phyloP scores from a whole-genome alignment of 2,797 vertebrate genomes.

The Martes flavigula region DNA sequence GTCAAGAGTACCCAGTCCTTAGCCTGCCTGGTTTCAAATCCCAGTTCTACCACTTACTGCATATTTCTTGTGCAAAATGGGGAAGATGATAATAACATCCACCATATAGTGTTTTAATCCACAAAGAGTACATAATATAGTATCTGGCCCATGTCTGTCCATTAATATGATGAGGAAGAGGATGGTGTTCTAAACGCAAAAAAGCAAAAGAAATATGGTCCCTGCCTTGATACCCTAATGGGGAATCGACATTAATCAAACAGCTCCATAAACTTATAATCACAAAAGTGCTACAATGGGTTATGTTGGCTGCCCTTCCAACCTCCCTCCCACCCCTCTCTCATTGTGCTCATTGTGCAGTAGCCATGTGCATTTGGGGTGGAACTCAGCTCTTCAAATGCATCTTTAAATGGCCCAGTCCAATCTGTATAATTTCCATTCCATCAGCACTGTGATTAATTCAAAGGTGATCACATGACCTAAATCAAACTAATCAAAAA shows the following conservation, averaged over 20 bases:
- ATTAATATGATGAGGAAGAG: not conserved
- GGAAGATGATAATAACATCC: not conserved
- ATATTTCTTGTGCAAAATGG: not conserved
- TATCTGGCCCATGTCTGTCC: not conserved
- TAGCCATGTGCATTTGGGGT: not conserved
- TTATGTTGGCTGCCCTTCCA: not conserved
- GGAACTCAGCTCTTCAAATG: not conserved
- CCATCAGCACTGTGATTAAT: not conserved
- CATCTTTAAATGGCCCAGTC: not conserved
- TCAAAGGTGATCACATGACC: not conserved
- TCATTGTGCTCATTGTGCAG: rapidly evolving
- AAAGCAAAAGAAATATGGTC: not conserved
- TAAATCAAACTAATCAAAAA: not conserved
- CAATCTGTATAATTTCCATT: not conserved
- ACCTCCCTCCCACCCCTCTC: not conserved
- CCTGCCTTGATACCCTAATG: not conserved
- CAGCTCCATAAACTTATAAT: not conserved
- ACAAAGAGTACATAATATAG: not conserved
- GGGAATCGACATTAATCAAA: not conserved
- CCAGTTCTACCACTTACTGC: not conserved
- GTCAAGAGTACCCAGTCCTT: not conserved
- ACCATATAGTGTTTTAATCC: not conserved
- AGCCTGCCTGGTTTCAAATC: not conserved
- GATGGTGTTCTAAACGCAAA: not conserved
- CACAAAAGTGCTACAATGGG: not conserved